Evolutionary conservation across 2,888 invertebrate genomes (phyloP), one percentile per base, ranked within the genome.

Genomic region (Drosophila tanythrix): DNA sequence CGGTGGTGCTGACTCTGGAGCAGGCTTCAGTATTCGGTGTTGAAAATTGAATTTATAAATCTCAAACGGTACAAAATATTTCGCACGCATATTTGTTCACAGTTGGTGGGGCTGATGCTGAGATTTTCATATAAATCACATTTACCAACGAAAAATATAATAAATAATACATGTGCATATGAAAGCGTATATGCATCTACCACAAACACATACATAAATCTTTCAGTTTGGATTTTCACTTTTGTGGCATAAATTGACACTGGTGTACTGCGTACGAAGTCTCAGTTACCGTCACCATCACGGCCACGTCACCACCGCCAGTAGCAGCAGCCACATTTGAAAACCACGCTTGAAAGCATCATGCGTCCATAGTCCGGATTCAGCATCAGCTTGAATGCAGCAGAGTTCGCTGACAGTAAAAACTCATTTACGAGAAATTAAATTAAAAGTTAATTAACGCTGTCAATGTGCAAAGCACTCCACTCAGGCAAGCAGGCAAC

Each of bases 361-460:
- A 68, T 70, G 69, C 48, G 46, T 55, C 35, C 65, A 56, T 59
- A 58, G 43, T 38, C 59, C 58, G 53, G 58, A 40, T 21, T 43
- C 58, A n/a, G 38, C 52, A 62, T 76, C 65, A 36, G 65, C 68
- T 63, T 79, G 69, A 74, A 73, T 83, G 82, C 85, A 84, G 59
- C 86, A 58, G 70, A 83, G 89, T 79, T 76, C 88, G 91, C 83
- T 89, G 91, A 90, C 91, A 91, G 91, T 90, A 82, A 89, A 87
- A 91, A 91, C 90, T 91, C 89, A 91, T 91, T 90, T 90, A 84
- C 91, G 90, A 81, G 89, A 91, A 88, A 90, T 90, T 90, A 90
- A 90, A 90, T 88, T 90, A 90, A 88, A 90, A 90, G 90, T 90
- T 86, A 89, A 91, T 91, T 91, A 88, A 90, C 90, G 83, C 90